Base-by-base conservation (phyloP, 2,888 invertebrate species). In the Cerceris ruficornis region DNA sequence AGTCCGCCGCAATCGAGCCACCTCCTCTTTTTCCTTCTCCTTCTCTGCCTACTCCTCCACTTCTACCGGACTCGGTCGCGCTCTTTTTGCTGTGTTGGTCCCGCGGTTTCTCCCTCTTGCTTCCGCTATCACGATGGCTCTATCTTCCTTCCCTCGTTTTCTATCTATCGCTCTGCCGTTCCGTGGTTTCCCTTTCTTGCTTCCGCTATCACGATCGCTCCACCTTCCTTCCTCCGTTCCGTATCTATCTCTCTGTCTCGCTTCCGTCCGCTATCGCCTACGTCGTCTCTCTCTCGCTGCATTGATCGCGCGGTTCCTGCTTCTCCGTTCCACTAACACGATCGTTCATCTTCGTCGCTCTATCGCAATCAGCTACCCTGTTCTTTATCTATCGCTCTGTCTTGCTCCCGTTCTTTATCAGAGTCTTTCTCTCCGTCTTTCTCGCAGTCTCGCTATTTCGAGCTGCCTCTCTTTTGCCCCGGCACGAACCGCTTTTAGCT, bases 11-110 rank as follows among this genome's bases (percentile, higher is more conserved):
- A 28, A 55, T 15, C 42, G 13, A 41, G 14, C 54, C 17, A 28
- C 58, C 17, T 62, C 54, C 43, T 52, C 43, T 39, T n/a, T 39
- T 14, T 39, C 43, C 15, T 1, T 49, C 67, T 67, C 58, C 67
- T 62, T 66, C 76, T 70, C 76, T 69, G 2, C 72, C 69, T 75
- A 68, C 73, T 71, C 71, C 62, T 46, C 69, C 66, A 75, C 69
- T 46, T 11, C 11, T 46, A 46, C 46, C 28, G 28, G 28, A 28
- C 28, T 28, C 28, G 28, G 1, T 28, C 28, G 28, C 1, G 4
- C 28, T 28, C 28, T 28, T 28, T 28, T 28, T 28, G 28, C 28
- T 28, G 28, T 28, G 28, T 28, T 28, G 28, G 77, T 69, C 69
- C 73, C 61, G 73, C 73, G 72, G 28, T 28, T 28, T 28, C 28